A percentile compares a stretch with the other conserved stretches of the same genome.
phyloP scores from a whole-genome alignment of 2,888 invertebrate species.

The Mamestra brassicae region DNA sequence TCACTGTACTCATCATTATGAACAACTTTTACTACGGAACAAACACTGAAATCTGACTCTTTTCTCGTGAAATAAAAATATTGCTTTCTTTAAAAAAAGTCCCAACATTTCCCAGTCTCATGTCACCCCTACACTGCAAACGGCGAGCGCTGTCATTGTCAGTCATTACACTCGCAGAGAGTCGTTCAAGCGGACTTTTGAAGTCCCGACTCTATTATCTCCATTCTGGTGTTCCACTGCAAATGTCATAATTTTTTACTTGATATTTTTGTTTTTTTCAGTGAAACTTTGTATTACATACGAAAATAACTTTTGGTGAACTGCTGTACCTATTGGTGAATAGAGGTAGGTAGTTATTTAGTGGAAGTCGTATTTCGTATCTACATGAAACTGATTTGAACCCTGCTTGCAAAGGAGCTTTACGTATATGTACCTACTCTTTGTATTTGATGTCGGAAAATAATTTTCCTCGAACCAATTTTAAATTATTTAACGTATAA shows the following conservation, averaged over 20 bases:
- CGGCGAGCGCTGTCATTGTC: constrained; percentile 51
- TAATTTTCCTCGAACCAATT: too few relatives aligned
- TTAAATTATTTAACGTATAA: too few relatives aligned
- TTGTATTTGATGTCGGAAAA: constrained; percentile 7
- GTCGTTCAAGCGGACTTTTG: constrained; percentile 34
- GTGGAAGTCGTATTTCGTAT: neutral
- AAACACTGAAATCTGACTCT: too few relatives aligned
- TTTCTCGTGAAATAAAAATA: neutral
- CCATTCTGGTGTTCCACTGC: constrained; percentile 6
- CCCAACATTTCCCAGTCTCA: neutral
- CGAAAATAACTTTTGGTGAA: neutral
- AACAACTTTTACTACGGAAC: too few relatives aligned
- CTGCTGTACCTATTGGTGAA: neutral
- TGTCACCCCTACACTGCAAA: constrained; percentile 28
- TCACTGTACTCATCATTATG: too few relatives aligned
- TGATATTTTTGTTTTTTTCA: constrained; percentile 4
- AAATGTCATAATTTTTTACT: constrained; percentile 19
- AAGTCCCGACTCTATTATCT: constrained; percentile 29
- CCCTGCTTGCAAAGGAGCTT: neutral
- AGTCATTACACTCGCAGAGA: constrained; percentile 41
- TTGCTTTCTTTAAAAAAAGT: neutral
- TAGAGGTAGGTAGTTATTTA: neutral
- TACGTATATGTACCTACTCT: neutral
- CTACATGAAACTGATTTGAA: neutral
- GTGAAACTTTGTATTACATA: neutral